Evolutionary conservation across 2,113 vertebrate genomes (phyloP).

Genomic region (Labeo rohita): DNA sequence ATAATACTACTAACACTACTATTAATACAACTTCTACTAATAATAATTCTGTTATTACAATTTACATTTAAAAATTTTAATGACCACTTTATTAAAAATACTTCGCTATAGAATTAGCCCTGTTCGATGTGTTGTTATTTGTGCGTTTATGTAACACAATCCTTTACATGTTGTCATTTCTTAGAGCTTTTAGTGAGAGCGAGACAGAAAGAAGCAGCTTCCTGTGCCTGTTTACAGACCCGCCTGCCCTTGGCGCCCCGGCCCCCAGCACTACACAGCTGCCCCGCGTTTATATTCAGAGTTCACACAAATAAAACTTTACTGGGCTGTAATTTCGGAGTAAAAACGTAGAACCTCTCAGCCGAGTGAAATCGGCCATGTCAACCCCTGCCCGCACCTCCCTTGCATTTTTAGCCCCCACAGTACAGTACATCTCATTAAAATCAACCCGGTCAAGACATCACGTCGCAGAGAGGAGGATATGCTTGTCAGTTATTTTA

Average conservation of each 20-base stretch:
- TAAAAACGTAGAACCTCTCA: constrained; percentile 49
- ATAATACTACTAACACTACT: no score
- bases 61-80: neutral
- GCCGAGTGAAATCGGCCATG: constrained; percentile 53
- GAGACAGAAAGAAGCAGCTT: constrained; percentile 30
- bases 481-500: constrained; percentile 41
- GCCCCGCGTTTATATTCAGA: constrained; percentile 36
- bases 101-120: neutral
- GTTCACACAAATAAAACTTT: constrained; percentile 43
- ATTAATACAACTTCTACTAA: neutral
- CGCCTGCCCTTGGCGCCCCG: neutral
- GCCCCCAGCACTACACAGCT: constrained; percentile 8
- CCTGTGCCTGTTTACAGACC: constrained; percentile 45
- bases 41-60: neutral
- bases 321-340: constrained; percentile 20
- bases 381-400: neutral
- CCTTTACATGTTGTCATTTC: neutral
- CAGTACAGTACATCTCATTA: constrained; percentile 43
- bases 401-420: neutral
- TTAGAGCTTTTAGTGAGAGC: neutral
- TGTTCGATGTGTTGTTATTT: neutral
- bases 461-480: neutral
- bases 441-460: constrained; percentile 38
- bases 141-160: neutral
- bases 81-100: neutral